phyloP scores from a whole-genome alignment of 2,888 invertebrate genomes.

The Apodemia hepburni region DNA sequence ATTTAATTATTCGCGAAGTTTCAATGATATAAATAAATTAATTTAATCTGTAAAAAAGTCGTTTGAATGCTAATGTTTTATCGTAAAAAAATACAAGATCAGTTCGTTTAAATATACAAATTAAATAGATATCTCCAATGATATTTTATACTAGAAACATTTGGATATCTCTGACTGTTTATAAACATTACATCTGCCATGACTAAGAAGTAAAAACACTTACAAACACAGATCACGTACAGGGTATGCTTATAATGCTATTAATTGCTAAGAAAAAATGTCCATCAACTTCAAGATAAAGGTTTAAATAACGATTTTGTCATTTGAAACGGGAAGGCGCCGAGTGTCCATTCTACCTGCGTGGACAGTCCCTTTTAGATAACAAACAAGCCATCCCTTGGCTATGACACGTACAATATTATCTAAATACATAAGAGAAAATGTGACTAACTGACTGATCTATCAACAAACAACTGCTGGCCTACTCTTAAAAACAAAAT shows the following conservation, averaged over 20 bases:
- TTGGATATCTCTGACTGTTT: not conserved
- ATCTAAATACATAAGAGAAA: too few species aligned
- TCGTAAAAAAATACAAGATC: too few species aligned
- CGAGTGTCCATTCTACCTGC: slow-evolving; percentile 1
- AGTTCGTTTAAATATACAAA: too few species aligned
- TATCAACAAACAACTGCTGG: too few species aligned
- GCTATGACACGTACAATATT: not conserved
- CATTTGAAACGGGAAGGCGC: slow-evolving; percentile 8
- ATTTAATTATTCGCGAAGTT: too few species aligned
- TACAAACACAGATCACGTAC: slow-evolving; percentile 10
- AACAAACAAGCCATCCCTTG: not conserved
- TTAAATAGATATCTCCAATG: not conserved
- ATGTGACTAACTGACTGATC: too few species aligned
- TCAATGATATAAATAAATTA: too few species aligned
- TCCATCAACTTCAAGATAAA: slow-evolving; percentile 7
- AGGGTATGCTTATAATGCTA: not conserved
- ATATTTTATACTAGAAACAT: too few species aligned
- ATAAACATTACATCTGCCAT: not conserved
- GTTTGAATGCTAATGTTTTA: too few species aligned
- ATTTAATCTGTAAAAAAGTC: too few species aligned
- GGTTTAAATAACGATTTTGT: slow-evolving; percentile 5
- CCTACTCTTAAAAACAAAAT: too few species aligned
- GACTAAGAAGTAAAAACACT: not conserved
- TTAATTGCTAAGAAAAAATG: slow-evolving; percentile 2
- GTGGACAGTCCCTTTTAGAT: slow-evolving; percentile 9